Evolutionary conservation across 2,113 vertebrate genomes (phyloP), one percentile per base, ranked within the genome.

Genomic region (Epinephelus lanceolatus): DNA sequence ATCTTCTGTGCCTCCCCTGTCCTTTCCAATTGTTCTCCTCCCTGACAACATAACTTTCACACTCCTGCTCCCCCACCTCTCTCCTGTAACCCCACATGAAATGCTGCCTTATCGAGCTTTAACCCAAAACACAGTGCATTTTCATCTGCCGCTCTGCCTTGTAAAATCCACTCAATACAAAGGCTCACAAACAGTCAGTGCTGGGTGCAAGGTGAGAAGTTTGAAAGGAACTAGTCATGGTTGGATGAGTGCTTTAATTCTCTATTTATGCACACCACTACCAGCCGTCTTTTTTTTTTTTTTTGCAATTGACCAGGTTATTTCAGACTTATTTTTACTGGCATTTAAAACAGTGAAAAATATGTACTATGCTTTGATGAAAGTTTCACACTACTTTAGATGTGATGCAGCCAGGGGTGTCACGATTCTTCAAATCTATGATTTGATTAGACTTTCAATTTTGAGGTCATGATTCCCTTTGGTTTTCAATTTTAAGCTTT

Each of bases 41-140:
- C 12, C 75, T 84, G 86, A 91, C 77, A 86, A 77, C 90, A 85
- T 73, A 83, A 89, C 85, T 84, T 86, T 82, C 78, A 47, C 73
- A 51, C 73, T 66, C 65, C 47, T 60, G 57, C 79, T 59, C 62
- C 40, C 37, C 69, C 66, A 27, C 71, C 70, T 45, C 40, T 47
- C 74, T 47, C 60, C 66, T 71, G 83, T 70, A 77, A 71, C 63
- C 71, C 30, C 70, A 49, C 81, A 86, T 76, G 57, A 89, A 84
- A 88, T 17, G 37, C 56, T 51, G 73, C 71, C 82, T 85, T 88
- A 84, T 90, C 30, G 1, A 85, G 78, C 61, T 81, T 57, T 68
- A 73, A 61, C 71, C 56, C 65, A 81, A 76, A 85, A 55, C 63
- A 47, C 49, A 25, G 71, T 1, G 37, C 40, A 23, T 67, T 90